These are phyloP conservation scores for Oxyruncus cristatus DNA, from an alignment of 2,113 vertebrate species.

Conservation along the genomic window DNA sequence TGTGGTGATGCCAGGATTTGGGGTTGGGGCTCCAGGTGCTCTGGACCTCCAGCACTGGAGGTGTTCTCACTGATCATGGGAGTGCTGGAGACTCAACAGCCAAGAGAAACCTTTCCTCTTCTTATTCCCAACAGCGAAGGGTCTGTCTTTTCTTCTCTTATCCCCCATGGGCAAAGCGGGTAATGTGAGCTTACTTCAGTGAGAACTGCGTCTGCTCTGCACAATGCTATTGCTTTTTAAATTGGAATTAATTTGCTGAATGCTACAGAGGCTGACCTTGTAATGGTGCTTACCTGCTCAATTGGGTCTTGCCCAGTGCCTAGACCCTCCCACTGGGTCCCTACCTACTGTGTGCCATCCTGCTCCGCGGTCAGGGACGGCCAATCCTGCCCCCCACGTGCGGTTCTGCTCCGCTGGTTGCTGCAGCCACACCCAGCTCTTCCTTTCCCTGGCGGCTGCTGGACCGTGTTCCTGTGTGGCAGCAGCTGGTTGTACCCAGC, in stretches of 20 bases:
- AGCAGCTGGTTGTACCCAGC: neutral
- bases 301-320: rapidly evolving
- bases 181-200: neutral
- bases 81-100: neutral
- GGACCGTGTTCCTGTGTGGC: rapidly evolving
- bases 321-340: neutral
- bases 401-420: neutral
- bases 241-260: neutral
- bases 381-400: rapidly evolving
- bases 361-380: neutral
- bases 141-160: neutral
- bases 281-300: neutral
- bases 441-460: neutral
- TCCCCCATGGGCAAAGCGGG: neutral
- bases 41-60: neutral
- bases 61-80: neutral
- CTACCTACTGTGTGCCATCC: rapidly evolving
- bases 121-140: neutral
- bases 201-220: neutral
- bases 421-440: rapidly evolving
- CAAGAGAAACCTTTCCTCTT: neutral
- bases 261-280: neutral
- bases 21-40: rapidly evolving
- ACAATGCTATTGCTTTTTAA: neutral
- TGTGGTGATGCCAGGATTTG: rapidly evolving